Percentiles rank a stretch among this genome's conserved stretches.
These are phyloP conservation scores for Chionodraco myersi DNA, from an alignment of 2,113 vertebrate genomes.

Conservation along the genomic window DNA sequence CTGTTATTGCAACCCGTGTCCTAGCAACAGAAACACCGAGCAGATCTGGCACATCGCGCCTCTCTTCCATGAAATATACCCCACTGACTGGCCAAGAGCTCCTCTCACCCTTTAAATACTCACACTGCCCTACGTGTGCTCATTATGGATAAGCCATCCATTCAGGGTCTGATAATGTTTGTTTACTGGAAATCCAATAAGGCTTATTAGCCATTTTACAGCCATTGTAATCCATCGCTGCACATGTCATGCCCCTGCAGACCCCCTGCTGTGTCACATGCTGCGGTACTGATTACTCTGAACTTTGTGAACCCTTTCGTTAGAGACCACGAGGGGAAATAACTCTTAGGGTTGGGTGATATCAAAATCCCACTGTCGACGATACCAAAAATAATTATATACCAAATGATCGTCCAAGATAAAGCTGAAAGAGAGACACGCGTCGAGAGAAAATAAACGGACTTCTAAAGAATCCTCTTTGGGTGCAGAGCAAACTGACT, in stretches of 20 bases:
- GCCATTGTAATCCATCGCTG: too few relatives aligned
- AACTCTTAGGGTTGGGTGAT: neutral
- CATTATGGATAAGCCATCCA: constrained; percentile 1
- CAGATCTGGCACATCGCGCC: constrained; percentile 45
- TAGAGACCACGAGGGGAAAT: neutral
- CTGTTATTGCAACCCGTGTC: constrained; percentile 79
- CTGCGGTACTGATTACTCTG: neutral
- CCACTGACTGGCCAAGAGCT: constrained; percentile 46
- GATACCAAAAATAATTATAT: too few relatives aligned
- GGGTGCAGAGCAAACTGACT: neutral
- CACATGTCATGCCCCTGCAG: neutral
- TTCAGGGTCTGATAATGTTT: neutral
- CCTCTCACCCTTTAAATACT: neutral
- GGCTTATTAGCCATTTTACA: neutral
- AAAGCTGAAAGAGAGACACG: too few relatives aligned
- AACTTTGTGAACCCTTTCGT: neutral
- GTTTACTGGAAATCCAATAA: neutral
- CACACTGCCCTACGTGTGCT: constrained; percentile 3
- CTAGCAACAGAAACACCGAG: constrained; percentile 79
- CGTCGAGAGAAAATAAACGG: too few relatives aligned
- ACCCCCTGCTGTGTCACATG: constrained; percentile 10
- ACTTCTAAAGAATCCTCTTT: too few relatives aligned
- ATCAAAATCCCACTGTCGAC: too few relatives aligned
- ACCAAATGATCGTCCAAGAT: too few relatives aligned
- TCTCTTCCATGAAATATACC: constrained; percentile 22